Percentiles rank a stretch among this genome's conserved stretches.
These are phyloP conservation scores for Dasyurus viverrinus DNA, from an alignment of 2,113 vertebrate species.

Conservation along the genomic window DNA sequence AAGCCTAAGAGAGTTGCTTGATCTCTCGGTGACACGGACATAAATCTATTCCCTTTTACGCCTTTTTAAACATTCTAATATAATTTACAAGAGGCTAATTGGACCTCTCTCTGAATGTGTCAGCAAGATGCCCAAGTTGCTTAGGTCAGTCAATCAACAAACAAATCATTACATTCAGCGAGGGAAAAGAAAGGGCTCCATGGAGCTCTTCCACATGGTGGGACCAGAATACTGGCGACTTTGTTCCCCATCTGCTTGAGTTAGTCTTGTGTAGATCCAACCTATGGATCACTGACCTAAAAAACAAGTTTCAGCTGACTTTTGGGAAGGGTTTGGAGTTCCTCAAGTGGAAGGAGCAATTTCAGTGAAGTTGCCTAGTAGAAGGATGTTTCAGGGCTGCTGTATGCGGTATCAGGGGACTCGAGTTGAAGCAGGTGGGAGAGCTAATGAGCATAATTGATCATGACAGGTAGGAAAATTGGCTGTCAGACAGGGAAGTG, in stretches of 20 bases:
- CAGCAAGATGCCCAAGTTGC: not conserved
- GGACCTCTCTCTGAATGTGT: not conserved
- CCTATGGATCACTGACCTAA: not conserved
- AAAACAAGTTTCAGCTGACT: constrained; percentile 46
- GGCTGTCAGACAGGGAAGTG: constrained; percentile 65
- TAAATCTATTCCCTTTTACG: not conserved
- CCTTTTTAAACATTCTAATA: not conserved
- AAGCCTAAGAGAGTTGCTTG: too few relatives aligned
- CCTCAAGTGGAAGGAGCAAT: constrained; percentile 63
- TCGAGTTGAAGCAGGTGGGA: constrained; percentile 55
- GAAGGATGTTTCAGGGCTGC: constrained; percentile 67
- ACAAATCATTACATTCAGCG: not conserved
- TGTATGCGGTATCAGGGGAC: constrained; percentile 35
- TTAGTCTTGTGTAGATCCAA: not conserved
- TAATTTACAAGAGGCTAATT: not conserved
- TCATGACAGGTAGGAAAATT: constrained; percentile 69
- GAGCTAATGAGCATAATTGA: constrained; percentile 72
- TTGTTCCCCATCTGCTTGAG: not conserved
- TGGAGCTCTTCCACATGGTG: not conserved
- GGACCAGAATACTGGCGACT: not conserved
- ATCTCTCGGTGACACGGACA: not conserved
- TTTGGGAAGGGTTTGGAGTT: constrained; percentile 54
- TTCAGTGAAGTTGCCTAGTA: constrained; percentile 58
- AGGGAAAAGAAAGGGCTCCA: not conserved
- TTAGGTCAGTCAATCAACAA: not conserved